These are phyloP conservation scores for Stigmatopora argus DNA, from an alignment of 2,113 vertebrate genomes.

Conservation along the genomic window DNA sequence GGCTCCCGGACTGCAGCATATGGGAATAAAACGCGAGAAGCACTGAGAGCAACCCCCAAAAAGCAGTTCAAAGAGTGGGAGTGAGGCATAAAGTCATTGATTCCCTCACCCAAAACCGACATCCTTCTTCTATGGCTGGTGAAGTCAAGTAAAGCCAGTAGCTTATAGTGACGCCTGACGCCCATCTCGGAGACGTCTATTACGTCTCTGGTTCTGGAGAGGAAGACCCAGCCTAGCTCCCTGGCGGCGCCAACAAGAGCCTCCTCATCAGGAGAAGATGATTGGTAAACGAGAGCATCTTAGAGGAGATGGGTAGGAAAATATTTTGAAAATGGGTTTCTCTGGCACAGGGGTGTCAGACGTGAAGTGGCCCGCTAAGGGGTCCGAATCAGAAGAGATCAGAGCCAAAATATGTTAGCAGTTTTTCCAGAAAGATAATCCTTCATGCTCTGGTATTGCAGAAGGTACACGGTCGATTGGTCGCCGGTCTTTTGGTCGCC, in stretches of 20 bases:
- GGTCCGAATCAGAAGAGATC: too few relatives aligned
- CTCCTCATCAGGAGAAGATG: constrained; percentile 88
- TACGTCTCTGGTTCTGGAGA: constrained; percentile 79
- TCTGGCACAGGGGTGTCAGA: not conserved
- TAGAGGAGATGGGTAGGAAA: constrained; percentile 8
- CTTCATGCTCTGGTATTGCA: too few relatives aligned
- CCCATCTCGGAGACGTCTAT: constrained; percentile 82
- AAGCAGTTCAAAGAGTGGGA: not conserved
- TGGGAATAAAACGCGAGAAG: constrained; percentile 7
- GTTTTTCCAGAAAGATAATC: too few relatives aligned
- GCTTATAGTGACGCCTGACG: constrained; percentile 67
- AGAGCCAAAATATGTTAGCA: too few relatives aligned
- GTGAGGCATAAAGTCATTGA: not conserved
- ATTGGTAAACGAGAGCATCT: constrained; percentile 83
- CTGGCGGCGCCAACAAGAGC: constrained; percentile 82
- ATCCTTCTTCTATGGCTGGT: constrained; percentile 87
- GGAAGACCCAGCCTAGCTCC: constrained; percentile 83
- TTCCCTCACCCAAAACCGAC: constrained; percentile 84
- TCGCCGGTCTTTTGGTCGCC: too few relatives aligned
- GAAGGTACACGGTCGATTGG: too few relatives aligned
- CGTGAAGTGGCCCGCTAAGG: too few relatives aligned
- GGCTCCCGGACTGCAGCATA: constrained; percentile 77
- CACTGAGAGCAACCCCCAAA: not conserved
- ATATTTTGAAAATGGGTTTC: not conserved
- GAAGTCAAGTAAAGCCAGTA: constrained; percentile 88